Evolutionary conservation across 2,888 invertebrate species (phyloP), one percentile per base, ranked within the genome.

Genomic region (Morpho helenor): DNA sequence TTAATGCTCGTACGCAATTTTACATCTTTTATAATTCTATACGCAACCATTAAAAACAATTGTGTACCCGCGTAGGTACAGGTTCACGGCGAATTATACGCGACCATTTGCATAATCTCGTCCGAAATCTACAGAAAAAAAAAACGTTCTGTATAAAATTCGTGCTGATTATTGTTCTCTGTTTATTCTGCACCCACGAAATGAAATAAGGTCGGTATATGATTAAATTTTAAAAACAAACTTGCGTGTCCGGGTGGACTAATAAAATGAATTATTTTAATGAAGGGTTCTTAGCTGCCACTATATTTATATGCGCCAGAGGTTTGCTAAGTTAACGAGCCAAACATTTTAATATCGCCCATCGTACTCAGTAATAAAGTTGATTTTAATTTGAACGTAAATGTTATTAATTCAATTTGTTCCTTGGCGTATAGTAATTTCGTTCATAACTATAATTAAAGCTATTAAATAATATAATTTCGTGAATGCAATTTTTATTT

Each of bases 251-350:
- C 73, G 74, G 73, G 70, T 66, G 71, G 74, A 71, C 73, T 82
- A 82, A 84, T 82, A 77, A 80, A 84, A 82, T 84, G 76, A 82
- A 84, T 84, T 82, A 83, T 84, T 84, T 77, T 84, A 84, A 83
- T 82, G 79, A 82, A 79, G 73, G 76, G 76, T 70, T 72, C 68
- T 71, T 51, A 57, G 63, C 66, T 47, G 46, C 62, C 57, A 66
- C 66, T 66, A 66, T 64, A 64, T 66, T 63, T 66, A 62, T 64
- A 58, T 60, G 54, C 53, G 57, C 57, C 49, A 43, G 53, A 60
- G 63, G 52, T 61, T 63, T 61, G 52, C 53, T 62, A 46, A 57
- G 56, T 57, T 49, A 52, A 10, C 7, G 16, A 7, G 43, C n/a
- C 8, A 8, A 10, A 41, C 50, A 51, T 46, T 16, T 47, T 7